Evolutionary conservation across 2,888 invertebrate species (phyloP), one percentile per base, ranked within the genome.

Genomic region (Encarsia formosa): DNA sequence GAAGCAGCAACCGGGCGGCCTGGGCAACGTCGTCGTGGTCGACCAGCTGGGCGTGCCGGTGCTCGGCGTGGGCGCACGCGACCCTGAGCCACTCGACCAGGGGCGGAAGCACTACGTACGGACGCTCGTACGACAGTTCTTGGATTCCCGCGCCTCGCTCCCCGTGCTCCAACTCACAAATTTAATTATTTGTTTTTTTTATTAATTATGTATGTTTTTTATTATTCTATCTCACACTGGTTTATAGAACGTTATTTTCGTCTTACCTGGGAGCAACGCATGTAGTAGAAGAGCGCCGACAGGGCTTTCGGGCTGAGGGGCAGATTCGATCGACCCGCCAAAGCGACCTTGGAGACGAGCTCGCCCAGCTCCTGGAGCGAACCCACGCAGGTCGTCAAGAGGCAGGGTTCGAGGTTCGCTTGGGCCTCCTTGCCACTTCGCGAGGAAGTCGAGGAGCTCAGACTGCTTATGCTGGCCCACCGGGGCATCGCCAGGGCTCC

Each of bases 41-140:
- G 43, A 89, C 82, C 56, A 85, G 81, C 20, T 84, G 80, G 2
- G 90, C 86, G 56, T 86, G 85, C 6, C 91, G 81, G 67, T 91
- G 84, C 59, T 87, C 86, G 0, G 90, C 86, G 74, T 91, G 91
- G 2, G 92, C 89, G 0, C 86, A 82, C 5, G 87, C 84, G 1
- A 89, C 91, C 13, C 93, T 79, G 59, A 91, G 77, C 93, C 93
- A 94, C 76, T 93, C 93, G n/a, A 89, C 86, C 54, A 94, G 77
- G 11, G 93, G 93, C 1, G 93, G 93, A 58, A 92, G 76, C 0
- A 91, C 91, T 11, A 91, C 87, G 62, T 91, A 92, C 1, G 91
- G 91, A 46, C 92, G 80, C 75, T 89, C 90, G 58, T 90, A 91
- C 71, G 91, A 90, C 59, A 92, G 77, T 63, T 88, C 87, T 70